Evolutionary conservation across 2,113 vertebrate species (phyloP).

Genomic region (Tragelaphus imberbis): DNA sequence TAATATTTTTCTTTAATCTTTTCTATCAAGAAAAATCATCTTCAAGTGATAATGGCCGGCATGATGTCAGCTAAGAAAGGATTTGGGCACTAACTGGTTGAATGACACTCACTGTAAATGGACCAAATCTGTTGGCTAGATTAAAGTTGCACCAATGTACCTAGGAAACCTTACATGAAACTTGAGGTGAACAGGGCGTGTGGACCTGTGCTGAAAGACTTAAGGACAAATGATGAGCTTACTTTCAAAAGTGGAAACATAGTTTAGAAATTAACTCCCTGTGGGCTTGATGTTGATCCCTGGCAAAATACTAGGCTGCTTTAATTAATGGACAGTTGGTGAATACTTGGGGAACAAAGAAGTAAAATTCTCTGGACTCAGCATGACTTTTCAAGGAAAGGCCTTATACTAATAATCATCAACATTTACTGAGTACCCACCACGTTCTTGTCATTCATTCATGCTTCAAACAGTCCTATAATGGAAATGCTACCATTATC

Average conservation of each 20-base stretch:
- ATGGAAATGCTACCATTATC: neutral
- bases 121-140: neutral
- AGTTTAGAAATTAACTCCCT: neutral
- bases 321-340: neutral
- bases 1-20: neutral
- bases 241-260: neutral
- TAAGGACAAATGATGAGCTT: neutral
- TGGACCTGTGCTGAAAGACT: neutral
- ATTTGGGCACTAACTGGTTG: neutral
- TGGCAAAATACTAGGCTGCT: neutral
- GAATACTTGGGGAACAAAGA: neutral
- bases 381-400: neutral
- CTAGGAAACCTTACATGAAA: neutral
- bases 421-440: neutral
- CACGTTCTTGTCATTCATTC: neutral
- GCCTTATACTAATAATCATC: neutral
- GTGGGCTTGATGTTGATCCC: neutral
- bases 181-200: neutral
- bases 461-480: neutral
- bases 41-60: neutral
- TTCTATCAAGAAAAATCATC: conserved; percentile 3
- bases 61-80: neutral
- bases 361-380: neutral
- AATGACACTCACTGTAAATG: neutral
- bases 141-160: too few relatives aligned